A percentile compares a stretch with the other conserved stretches of the same genome.
Conservation (phyloP, 2,113 vertebrate species). For the Lates calcarifer region DNA sequence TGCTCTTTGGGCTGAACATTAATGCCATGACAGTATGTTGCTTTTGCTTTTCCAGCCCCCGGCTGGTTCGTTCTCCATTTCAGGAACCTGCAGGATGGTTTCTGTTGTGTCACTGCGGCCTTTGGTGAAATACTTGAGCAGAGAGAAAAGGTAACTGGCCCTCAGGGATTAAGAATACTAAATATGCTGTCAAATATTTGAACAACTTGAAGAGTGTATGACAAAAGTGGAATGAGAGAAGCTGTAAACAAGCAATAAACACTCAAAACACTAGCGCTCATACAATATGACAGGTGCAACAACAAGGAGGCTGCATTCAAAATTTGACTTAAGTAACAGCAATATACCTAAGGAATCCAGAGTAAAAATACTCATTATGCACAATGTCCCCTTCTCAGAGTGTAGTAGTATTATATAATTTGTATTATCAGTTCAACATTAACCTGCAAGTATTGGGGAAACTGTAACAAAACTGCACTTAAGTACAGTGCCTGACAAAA, state of each 20-base stretch:
- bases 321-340: background rate
- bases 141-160: background rate
- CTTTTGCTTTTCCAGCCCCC: background rate
- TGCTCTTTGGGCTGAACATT: background rate
- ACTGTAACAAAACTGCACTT: background rate
- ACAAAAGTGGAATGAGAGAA: background rate
- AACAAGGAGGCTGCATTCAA: background rate
- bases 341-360: background rate
- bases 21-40: background rate
- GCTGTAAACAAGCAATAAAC: background rate
- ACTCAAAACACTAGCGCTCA: background rate
- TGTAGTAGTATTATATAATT: background rate
- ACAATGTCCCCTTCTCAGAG: background rate
- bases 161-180: background rate
- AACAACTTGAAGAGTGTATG: background rate
- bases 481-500: background rate
- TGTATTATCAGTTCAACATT: background rate
- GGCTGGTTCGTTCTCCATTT: background rate
- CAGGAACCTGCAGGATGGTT: background rate
- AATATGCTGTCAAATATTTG: slow-evolving; percentile 9
- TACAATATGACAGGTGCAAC: background rate
- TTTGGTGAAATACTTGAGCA: background rate
- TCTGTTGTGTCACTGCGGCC: background rate
- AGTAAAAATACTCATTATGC: background rate
- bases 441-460: no score